Evolutionary conservation across 2,888 invertebrate genomes (phyloP).

Genomic region (Cosmopolites sordidus): DNA sequence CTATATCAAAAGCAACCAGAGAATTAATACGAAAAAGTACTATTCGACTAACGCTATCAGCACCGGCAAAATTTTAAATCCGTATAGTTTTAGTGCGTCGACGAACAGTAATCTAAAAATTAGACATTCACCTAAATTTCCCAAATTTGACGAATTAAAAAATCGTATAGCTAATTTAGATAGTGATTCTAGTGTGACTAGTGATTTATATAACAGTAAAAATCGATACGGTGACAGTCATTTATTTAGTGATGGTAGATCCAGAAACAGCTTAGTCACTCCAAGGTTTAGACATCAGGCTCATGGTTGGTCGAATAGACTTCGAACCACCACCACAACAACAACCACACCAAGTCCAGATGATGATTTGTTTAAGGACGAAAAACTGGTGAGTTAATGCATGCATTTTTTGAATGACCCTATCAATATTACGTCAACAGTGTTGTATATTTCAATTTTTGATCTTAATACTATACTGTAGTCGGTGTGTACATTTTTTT

Average conservation of each 20-base stretch:
- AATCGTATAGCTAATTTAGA: conserved; percentile 12
- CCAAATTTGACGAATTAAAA: conserved; percentile 15
- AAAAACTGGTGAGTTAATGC: conserved; percentile 21
- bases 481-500: too few relatives aligned
- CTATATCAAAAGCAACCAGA: conserved; percentile 15
- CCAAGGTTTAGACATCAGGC: conserved; percentile 17
- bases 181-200: conserved; percentile 8
- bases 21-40: conserved; percentile 24
- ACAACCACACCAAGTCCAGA: conserved; percentile 19
- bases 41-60: conserved; percentile 10
- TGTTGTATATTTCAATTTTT: too few relatives aligned
- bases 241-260: conserved; percentile 1
- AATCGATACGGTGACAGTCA: conserved; percentile 11
- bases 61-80: background rate
- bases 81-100: background rate
- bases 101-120: conserved; percentile 7
- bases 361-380: conserved; percentile 18
- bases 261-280: background rate
- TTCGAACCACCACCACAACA: conserved; percentile 19
- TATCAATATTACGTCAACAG: too few relatives aligned
- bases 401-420: too few relatives aligned
- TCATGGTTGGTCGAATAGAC: conserved; percentile 23
- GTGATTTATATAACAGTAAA: background rate
- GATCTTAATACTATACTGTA: too few relatives aligned
- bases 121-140: conserved; percentile 23